A percentile compares a stretch with the other conserved stretches of the same genome.
phyloP scores from a whole-genome alignment of 2,113 vertebrate species.

The Percina caprodes region DNA sequence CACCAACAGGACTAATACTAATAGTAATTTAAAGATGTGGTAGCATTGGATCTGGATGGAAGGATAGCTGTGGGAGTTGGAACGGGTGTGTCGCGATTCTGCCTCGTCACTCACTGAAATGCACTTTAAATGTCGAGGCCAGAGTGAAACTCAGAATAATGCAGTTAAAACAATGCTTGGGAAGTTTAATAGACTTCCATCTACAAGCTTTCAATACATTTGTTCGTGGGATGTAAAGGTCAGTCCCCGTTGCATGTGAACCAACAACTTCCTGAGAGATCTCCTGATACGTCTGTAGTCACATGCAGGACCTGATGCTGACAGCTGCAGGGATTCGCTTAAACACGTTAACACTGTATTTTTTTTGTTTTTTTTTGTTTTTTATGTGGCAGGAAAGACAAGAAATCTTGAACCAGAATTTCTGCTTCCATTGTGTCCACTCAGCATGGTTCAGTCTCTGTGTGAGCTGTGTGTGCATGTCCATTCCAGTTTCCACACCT shows the following conservation, averaged over 20 bases:
- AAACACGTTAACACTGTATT: background rate
- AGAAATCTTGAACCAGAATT: background rate
- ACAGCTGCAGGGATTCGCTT: too few relatives aligned
- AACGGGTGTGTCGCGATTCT: too few relatives aligned
- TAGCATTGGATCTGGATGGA: too few relatives aligned
- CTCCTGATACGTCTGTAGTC: background rate
- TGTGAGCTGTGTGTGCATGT: background rate
- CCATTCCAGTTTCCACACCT: constrained; percentile 6
- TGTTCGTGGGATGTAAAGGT: background rate
- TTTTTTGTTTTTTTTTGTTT: too few relatives aligned
- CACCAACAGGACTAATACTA: too few relatives aligned
- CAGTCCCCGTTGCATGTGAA: background rate
- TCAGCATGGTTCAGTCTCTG: background rate
- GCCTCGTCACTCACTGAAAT: background rate
- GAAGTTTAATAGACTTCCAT: background rate
- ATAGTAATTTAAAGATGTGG: too few relatives aligned
- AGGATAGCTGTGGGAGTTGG: too few relatives aligned
- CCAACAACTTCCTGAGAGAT: too few relatives aligned
- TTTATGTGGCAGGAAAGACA: background rate
- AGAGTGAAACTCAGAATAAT: background rate
- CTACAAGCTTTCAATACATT: background rate
- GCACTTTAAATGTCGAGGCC: background rate
- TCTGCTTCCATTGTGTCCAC: background rate
- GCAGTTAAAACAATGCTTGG: background rate
- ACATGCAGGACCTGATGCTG: too few relatives aligned